Conservation (phyloP, 2,113 vertebrate genomes). For the Elgaria multicarinata region DNA sequence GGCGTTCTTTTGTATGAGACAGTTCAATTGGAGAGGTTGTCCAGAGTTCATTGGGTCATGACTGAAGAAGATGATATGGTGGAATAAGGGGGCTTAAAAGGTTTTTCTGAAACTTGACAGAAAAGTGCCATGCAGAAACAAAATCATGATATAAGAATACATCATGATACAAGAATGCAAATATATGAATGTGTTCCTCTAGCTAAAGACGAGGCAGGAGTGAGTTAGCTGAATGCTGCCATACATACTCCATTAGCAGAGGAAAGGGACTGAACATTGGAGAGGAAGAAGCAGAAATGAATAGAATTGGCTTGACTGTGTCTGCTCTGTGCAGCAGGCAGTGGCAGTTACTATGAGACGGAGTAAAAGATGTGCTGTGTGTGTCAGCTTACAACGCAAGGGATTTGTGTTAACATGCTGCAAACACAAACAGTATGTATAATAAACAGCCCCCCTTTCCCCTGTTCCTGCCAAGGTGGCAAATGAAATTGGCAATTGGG, state of each 20-base stretch:
- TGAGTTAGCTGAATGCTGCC: constrained; percentile 36
- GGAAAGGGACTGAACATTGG: constrained; percentile 13
- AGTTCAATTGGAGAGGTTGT: constrained; percentile 30
- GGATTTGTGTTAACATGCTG: constrained; percentile 23
- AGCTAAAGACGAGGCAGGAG: constrained; percentile 28
- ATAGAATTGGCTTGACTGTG: background rate
- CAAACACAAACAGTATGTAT: background rate
- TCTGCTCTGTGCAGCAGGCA: constrained; percentile 12
- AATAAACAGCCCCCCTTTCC: background rate
- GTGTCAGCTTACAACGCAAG: rapidly evolving
- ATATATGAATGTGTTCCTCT: constrained; percentile 2
- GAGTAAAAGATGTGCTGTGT: constrained; percentile 34
- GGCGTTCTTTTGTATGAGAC: background rate
- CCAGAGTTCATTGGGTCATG: constrained; percentile 3
- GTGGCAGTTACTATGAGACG: constrained; percentile 39
- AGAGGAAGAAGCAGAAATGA: rapidly evolving
- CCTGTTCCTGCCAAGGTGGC: constrained; percentile 6
- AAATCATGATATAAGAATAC: constrained; percentile 52
- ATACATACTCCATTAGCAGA: background rate
- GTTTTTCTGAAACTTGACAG: constrained; percentile 41
- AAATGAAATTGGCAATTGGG: constrained; percentile 4
- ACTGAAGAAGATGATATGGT: background rate
- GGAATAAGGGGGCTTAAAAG: constrained; percentile 28
- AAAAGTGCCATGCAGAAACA: constrained; percentile 45
- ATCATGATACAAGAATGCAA: constrained; percentile 48